phyloP scores from a whole-genome alignment of 2,888 invertebrate genomes.

The Linnaemya vulpina region DNA sequence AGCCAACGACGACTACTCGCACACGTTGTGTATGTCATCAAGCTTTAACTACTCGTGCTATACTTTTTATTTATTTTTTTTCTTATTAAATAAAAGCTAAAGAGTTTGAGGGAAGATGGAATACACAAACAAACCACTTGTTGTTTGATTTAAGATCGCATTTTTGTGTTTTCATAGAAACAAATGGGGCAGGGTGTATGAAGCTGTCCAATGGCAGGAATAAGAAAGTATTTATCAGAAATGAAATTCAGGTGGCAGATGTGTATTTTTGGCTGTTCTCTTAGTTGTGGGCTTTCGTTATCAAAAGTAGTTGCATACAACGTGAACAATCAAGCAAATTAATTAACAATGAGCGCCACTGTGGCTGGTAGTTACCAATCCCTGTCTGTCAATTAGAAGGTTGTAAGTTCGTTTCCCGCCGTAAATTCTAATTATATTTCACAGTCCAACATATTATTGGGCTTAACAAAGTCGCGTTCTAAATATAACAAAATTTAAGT shows the following conservation, averaged over 20 bases:
- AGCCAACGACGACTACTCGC: constrained; percentile 3
- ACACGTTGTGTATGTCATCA: constrained; percentile 52
- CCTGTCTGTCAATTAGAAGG: no score
- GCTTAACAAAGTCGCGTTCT: no score
- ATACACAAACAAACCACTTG: constrained; percentile 33
- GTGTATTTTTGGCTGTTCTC: not conserved
- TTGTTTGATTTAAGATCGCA: constrained; percentile 9
- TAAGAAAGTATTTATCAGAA: not conserved
- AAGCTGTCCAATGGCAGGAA: not conserved
- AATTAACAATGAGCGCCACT: no score
- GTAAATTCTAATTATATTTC: no score
- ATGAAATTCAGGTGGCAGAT: not conserved
- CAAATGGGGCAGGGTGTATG: not conserved
- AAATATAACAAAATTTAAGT: no score
- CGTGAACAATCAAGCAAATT: no score
- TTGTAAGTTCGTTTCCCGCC: no score
- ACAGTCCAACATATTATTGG: no score
- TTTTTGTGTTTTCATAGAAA: not conserved
- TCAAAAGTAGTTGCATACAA: no score
- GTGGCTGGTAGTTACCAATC: no score
- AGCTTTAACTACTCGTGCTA: constrained; percentile 29
- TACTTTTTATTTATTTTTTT: constrained; percentile 1
- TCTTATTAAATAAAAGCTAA: not conserved
- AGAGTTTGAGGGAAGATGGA: not conserved
- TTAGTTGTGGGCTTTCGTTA: no score